Conservation (phyloP, 2,888 invertebrate species). For the Monoplex corrugatus region DNA sequence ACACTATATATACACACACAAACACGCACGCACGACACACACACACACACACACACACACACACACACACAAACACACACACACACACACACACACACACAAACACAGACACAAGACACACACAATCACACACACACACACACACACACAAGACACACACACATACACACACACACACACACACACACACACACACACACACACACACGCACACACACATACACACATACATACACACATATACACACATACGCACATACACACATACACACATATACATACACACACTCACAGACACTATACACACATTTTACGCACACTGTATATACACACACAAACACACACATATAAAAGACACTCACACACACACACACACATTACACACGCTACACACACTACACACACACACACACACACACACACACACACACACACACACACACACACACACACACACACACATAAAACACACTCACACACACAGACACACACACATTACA, state of each 20-base stretch:
- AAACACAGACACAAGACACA: neutral
- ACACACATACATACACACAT: neutral
- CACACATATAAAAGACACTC: neutral
- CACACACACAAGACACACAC: neutral
- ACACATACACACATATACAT: neutral
- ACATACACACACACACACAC: too few relatives aligned
- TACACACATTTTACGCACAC: too few relatives aligned
- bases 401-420: conserved; percentile 12
- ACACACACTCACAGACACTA: neutral
- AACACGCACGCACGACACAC: neutral
- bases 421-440: conserved; percentile 24
- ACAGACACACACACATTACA: neutral
- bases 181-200: too few relatives aligned
- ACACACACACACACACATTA: neutral
- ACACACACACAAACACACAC: neutral
- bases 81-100: neutral
- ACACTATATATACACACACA: neutral
- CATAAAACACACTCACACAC: too few relatives aligned
- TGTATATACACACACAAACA: neutral
- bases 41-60: neutral
- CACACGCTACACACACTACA: too few relatives aligned
- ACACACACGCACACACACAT: neutral
- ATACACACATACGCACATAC: neutral
- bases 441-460: conserved; percentile 37
- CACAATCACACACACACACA: conserved; percentile 6